These are phyloP conservation scores for Spea multiplicata DNA, from an alignment of 2,113 vertebrate species.

Conservation along the genomic window DNA sequence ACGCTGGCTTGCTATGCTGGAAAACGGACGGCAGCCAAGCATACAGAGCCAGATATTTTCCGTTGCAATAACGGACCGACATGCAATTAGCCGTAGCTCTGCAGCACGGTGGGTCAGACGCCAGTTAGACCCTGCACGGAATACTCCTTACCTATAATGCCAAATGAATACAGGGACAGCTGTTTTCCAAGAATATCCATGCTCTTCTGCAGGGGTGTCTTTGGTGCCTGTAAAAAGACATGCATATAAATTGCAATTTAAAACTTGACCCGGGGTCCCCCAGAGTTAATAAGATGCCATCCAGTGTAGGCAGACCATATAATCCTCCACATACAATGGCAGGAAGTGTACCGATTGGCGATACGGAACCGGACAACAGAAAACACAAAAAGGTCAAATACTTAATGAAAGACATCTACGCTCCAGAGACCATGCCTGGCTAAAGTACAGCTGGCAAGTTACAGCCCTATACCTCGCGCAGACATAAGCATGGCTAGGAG, in stretches of 20 bases:
- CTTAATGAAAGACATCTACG: too few relatives aligned
- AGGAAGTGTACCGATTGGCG: not conserved
- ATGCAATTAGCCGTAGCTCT: not conserved
- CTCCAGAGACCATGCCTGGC: too few relatives aligned
- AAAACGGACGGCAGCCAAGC: constrained; percentile 18
- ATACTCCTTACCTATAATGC: constrained; percentile 85
- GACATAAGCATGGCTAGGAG: too few relatives aligned
- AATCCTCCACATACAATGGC: not conserved
- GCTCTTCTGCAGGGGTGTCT: constrained; percentile 96
- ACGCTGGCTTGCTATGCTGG: not conserved
- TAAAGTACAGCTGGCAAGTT: too few relatives aligned
- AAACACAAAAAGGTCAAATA: too few relatives aligned
- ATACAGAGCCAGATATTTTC: not conserved
- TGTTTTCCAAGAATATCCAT: constrained; percentile 98
- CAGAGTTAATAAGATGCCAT: constrained; percentile 5
- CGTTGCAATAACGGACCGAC: not conserved
- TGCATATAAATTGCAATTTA: not conserved
- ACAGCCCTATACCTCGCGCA: too few relatives aligned
- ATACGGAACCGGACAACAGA: not conserved
- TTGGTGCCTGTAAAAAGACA: constrained; percentile 76
- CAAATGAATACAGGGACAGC: constrained; percentile 94
- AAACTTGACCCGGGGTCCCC: not conserved
- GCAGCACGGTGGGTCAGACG: not conserved
- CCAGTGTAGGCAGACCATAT: not conserved
- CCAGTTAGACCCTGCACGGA: not conserved